A percentile compares a stretch with the other conserved stretches of the same genome.
phyloP scores from a whole-genome alignment of 2,888 invertebrate genomes.

The Stomorhina lunata region DNA sequence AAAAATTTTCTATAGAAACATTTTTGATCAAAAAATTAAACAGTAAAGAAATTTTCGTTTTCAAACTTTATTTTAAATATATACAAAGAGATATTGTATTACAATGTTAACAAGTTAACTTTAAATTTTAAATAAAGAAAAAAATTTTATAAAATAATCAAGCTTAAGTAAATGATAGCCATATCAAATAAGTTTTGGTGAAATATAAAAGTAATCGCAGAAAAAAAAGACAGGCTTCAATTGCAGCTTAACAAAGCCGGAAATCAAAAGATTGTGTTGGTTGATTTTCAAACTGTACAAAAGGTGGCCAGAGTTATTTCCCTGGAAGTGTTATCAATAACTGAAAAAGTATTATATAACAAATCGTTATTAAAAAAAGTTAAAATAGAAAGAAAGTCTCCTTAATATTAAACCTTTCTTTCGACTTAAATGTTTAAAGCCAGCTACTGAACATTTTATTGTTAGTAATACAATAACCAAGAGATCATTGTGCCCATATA shows the following conservation, averaged over 20 bases:
- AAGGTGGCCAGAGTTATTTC: neutral
- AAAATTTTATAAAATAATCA: neutral
- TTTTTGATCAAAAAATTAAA: too few species aligned
- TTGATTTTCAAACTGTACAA: neutral
- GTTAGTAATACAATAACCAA: neutral
- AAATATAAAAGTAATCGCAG: neutral
- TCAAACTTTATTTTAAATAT: neutral
- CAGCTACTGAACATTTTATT: neutral
- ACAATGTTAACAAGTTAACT: slow-evolving; percentile 30
- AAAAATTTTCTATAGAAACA: too few species aligned
- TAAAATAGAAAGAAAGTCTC: neutral
- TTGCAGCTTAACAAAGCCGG: slow-evolving; percentile 36
- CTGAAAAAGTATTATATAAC: neutral
- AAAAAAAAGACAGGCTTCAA: slow-evolving; percentile 5
- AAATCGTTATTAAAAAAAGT: neutral
- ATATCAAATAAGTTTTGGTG: neutral
- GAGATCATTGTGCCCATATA: slow-evolving; percentile 57
- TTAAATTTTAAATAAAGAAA: neutral
- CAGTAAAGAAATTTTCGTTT: neutral
- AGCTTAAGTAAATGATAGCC: neutral
- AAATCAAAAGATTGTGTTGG: slow-evolving; percentile 5
- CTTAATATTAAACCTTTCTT: neutral
- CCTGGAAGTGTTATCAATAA: neutral
- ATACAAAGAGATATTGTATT: neutral
- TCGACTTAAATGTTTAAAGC: neutral